A percentile compares a stretch with the other conserved stretches of the same genome.
phyloP scores from a whole-genome alignment of 2,888 invertebrate species.

The Loripinus fragilis region DNA sequence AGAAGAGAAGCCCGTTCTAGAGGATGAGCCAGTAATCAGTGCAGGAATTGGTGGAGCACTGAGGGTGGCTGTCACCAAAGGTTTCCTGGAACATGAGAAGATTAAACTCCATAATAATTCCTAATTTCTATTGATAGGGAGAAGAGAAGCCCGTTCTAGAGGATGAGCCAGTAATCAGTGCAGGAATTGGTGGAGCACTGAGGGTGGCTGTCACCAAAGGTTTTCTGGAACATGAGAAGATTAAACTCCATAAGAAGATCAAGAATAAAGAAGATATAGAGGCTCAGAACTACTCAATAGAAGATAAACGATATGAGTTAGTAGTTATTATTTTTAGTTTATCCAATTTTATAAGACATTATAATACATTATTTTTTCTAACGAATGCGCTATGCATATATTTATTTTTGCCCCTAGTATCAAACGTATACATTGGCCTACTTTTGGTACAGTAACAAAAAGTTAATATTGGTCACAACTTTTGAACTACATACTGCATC shows the following conservation, averaged over 20 bases:
- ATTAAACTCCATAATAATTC: constrained; percentile 87
- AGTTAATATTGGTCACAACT: no score
- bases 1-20: constrained; percentile 88
- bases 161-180: constrained; percentile 94
- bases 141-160: constrained; percentile 89
- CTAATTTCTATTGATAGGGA: constrained; percentile 53
- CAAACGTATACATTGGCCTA: no score
- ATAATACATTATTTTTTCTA: no score
- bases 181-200: constrained; percentile 96
- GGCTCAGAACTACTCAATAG: constrained; percentile 82
- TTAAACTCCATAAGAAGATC: constrained; percentile 89
- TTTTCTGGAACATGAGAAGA: constrained; percentile 85
- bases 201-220: constrained; percentile 95
- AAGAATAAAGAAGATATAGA: constrained; percentile 82
- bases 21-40: constrained; percentile 95
- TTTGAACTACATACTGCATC: no score
- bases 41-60: constrained; percentile 96
- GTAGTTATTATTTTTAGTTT: no score
- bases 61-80: constrained; percentile 95
- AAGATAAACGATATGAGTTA: constrained; percentile 83
- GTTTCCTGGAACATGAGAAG: constrained; percentile 85
- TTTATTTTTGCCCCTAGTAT: no score
- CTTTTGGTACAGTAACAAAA: no score
- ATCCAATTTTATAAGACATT: no score
- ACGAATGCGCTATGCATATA: no score